Conservation (phyloP, 2,113 vertebrate species). For the Lophotis ruficrista region DNA sequence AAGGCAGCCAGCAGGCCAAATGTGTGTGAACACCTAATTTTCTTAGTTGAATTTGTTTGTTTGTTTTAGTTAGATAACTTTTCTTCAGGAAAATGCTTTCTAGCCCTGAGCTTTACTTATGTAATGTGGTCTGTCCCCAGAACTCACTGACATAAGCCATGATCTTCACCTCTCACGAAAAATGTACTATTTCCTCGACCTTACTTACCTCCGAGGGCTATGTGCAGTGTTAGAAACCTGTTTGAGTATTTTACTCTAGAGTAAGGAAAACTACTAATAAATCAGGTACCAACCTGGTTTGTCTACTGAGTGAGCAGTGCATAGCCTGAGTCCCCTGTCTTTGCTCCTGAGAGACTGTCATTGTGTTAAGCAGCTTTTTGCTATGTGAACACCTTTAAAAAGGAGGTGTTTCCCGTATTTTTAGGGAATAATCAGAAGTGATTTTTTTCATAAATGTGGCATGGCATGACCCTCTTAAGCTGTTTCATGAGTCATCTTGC, state of each 20-base stretch:
- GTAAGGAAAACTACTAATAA: neutral
- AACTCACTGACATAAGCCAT: neutral
- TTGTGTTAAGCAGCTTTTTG: neutral
- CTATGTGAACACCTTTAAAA: neutral
- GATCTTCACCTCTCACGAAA: neutral
- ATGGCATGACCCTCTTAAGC: neutral
- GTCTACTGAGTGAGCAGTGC: neutral
- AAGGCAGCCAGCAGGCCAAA: neutral
- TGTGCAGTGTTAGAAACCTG: neutral
- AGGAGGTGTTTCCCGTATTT: neutral
- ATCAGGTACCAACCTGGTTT: neutral
- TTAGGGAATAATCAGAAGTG: neutral
- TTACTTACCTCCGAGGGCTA: neutral
- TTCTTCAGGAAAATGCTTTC: neutral
- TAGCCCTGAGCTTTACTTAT: neutral
- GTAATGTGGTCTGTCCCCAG: neutral
- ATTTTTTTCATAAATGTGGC: neutral
- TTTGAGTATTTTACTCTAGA: neutral
- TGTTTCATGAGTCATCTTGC: neutral
- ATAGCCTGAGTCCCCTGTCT: accelerated
- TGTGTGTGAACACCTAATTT: neutral
- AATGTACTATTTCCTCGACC: neutral
- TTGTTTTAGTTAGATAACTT: neutral
- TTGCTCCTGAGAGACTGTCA: neutral
- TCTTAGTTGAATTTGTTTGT: neutral